Percentiles rank a stretch among this genome's conserved stretches.
phyloP scores from a whole-genome alignment of 2,113 vertebrate species.

The Micromys minutus region DNA sequence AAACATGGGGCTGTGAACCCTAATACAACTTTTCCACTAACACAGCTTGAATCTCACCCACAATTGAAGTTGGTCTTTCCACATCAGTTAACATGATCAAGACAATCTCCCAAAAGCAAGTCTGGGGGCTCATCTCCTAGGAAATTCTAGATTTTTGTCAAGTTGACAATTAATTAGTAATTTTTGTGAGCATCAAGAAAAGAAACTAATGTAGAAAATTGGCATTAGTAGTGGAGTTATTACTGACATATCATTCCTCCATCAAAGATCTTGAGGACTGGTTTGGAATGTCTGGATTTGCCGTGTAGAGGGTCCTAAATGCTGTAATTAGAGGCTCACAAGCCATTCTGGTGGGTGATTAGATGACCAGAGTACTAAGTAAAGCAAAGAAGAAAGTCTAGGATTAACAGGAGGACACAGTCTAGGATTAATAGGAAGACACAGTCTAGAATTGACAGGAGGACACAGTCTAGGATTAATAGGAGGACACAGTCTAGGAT shows the following conservation, averaged over 20 bases:
- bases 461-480: too few relatives aligned
- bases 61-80: background rate
- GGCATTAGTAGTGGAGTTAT: background rate
- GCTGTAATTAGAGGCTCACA: background rate
- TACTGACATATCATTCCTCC: background rate
- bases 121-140: too few relatives aligned
- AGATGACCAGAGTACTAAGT: background rate
- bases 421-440: background rate
- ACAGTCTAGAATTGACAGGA: background rate
- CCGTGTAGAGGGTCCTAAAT: background rate
- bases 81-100: too few relatives aligned
- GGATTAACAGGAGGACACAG: too few relatives aligned
- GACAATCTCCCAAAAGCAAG: too few relatives aligned
- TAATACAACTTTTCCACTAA: background rate
- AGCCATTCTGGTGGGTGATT: background rate
- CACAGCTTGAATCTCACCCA: background rate
- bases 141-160: background rate
- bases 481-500: too few relatives aligned
- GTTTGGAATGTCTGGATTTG: background rate
- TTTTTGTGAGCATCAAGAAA: background rate
- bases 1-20: too few relatives aligned
- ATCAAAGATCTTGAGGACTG: background rate
- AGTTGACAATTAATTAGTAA: background rate
- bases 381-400: background rate
- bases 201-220: too few relatives aligned